Percentiles rank a stretch among this genome's conserved stretches.
Conservation (phyloP, 2,888 invertebrate species). For the Lissonota sp. region DNA sequence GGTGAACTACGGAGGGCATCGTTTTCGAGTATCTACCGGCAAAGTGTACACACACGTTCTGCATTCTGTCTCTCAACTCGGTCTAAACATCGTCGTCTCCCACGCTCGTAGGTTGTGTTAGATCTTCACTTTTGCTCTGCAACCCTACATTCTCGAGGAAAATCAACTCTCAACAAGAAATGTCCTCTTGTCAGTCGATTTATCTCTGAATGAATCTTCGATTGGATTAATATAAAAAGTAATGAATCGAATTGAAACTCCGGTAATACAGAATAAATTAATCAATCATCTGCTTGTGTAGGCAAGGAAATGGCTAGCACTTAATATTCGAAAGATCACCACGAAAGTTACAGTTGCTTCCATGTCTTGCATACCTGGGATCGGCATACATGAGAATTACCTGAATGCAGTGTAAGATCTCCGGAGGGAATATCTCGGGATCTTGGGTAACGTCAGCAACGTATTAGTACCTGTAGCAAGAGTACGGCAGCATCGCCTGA, state of each 20-base stretch:
- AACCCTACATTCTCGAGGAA: not conserved
- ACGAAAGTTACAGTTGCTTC: not conserved
- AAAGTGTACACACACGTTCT: slow-evolving; percentile 21
- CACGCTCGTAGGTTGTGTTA: slow-evolving; percentile 1
- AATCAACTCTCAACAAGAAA: not conserved
- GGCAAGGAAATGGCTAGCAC: slow-evolving; percentile 6
- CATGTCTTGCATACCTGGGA: not conserved
- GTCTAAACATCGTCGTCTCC: not conserved
- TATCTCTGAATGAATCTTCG: not conserved
- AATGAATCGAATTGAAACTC: not conserved
- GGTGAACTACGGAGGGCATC: slow-evolving; percentile 32
- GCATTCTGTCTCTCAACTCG: not conserved
- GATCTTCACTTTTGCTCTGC: not conserved
- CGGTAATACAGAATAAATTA: slow-evolving; percentile 25
- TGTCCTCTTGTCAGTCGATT: not conserved
- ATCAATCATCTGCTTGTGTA: slow-evolving; percentile 20
- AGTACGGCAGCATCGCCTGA: slow-evolving; percentile 14
- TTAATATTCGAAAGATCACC: slow-evolving; percentile 18
- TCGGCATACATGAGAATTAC: slow-evolving; percentile 5
- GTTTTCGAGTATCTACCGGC: slow-evolving; percentile 10
- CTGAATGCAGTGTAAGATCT: not conserved
- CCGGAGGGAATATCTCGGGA: slow-evolving; percentile 20
- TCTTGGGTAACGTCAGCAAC: not conserved
- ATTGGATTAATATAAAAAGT: not conserved
- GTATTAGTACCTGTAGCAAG: slow-evolving; percentile 1